These are phyloP conservation scores for Notarius lentiginosus DNA, from an alignment of 2,113 vertebrate genomes.

Conservation along the genomic window DNA sequence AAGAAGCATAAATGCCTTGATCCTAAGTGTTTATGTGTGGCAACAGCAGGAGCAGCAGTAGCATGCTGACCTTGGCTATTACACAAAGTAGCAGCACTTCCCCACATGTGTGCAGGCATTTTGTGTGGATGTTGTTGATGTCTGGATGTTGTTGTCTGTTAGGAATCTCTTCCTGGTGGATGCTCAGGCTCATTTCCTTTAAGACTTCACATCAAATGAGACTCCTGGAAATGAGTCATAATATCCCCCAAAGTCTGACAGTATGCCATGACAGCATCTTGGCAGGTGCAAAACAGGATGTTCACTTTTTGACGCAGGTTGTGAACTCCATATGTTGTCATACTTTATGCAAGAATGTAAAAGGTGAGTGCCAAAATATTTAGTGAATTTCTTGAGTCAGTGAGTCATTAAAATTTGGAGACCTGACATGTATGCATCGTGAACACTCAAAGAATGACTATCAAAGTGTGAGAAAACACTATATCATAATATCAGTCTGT, in stretches of 20 bases:
- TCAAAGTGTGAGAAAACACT: not conserved
- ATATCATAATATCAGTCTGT: not conserved
- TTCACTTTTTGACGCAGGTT: conserved; percentile 55
- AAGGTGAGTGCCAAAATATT: not conserved
- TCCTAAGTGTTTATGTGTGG: conserved; percentile 61
- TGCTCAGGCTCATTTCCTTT: conserved; percentile 68
- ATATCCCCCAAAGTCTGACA: conserved; percentile 60
- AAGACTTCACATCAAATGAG: conserved; percentile 74
- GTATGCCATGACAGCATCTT: conserved; percentile 66
- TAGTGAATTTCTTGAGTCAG: not conserved
- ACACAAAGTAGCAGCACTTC: conserved; percentile 68
- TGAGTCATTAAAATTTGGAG: not conserved
- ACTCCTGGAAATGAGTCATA: conserved; percentile 75
- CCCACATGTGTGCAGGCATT: conserved; percentile 61
- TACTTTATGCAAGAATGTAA: not conserved
- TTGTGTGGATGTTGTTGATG: conserved; percentile 72
- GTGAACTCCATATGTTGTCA: conserved; percentile 26
- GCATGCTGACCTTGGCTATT: conserved; percentile 65
- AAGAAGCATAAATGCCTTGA: conserved; percentile 67
- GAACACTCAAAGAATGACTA: not conserved
- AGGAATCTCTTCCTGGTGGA: conserved; percentile 79
- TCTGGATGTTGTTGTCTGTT: conserved; percentile 71
- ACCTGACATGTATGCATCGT: not conserved
- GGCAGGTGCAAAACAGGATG: conserved; percentile 80
- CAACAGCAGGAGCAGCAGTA: conserved; percentile 58